Conservation (phyloP, 1,140 invertebrate species). For the Tribolium castaneum region DNA sequence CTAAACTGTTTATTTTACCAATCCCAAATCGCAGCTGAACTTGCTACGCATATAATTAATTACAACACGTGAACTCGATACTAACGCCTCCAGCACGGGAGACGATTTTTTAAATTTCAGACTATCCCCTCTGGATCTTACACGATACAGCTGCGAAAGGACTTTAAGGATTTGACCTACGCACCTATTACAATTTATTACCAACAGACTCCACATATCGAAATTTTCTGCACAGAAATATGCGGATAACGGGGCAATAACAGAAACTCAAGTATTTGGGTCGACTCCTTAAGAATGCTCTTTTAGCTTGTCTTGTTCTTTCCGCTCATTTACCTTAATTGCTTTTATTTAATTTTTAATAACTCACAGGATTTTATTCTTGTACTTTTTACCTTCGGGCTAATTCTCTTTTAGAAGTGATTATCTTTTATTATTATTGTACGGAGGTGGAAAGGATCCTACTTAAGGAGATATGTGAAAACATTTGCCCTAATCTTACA, state of each 20-base stretch:
- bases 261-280: constrained; percentile 21
- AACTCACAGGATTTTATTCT: constrained; percentile 26
- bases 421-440: constrained; percentile 36
- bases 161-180: constrained; percentile 32
- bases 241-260: constrained; percentile 23
- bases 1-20: constrained; percentile 24
- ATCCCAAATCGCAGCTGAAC: constrained; percentile 6
- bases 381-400: constrained; percentile 23
- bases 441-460: constrained; percentile 18
- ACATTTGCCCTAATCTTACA: constrained; percentile 18
- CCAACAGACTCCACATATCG: constrained; percentile 34
- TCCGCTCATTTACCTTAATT: constrained; percentile 26
- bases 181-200: constrained; percentile 33
- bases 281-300: constrained; percentile 2
- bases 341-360: constrained; percentile 32
- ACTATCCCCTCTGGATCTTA: constrained; percentile 6
- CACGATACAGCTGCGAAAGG: neutral
- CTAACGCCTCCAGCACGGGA: neutral
- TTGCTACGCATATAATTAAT: constrained; percentile 11
- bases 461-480: constrained; percentile 28
- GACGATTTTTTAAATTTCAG: constrained; percentile 10
- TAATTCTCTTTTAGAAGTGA: constrained; percentile 30
- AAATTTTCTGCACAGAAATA: constrained; percentile 19
- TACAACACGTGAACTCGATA: neutral
- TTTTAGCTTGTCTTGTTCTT: neutral